phyloP scores from a whole-genome alignment of 2,888 invertebrate species.

The Callimorpha dominula region DNA sequence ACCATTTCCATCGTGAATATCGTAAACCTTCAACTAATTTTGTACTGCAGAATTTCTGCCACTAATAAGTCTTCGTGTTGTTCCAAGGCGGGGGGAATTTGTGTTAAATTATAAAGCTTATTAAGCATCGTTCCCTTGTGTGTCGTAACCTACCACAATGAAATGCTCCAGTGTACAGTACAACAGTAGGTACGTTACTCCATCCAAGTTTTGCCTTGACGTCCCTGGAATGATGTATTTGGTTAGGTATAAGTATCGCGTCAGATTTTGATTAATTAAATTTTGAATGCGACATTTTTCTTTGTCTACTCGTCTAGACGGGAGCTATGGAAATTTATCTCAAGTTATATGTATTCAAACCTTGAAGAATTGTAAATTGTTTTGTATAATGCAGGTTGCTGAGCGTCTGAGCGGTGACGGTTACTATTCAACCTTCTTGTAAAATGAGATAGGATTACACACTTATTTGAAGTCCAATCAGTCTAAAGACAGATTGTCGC shows the following conservation, averaged over 20 bases:
- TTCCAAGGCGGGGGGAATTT: slow-evolving; percentile 66
- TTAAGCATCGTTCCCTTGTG: slow-evolving; percentile 81
- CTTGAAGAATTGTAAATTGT: slow-evolving; percentile 27
- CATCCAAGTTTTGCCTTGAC: slow-evolving; percentile 59
- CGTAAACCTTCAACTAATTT: slow-evolving; percentile 64
- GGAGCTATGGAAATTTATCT: slow-evolving; percentile 32
- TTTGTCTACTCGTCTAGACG: slow-evolving; percentile 43
- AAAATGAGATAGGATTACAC: slow-evolving; percentile 2
- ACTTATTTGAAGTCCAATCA: neutral
- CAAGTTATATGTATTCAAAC: slow-evolving; percentile 38
- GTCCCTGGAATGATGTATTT: slow-evolving; percentile 65
- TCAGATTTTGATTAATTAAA: slow-evolving; percentile 67
- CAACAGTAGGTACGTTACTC: slow-evolving; percentile 39
- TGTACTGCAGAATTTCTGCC: slow-evolving; percentile 57
- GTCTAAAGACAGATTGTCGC: neutral
- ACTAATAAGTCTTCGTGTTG: slow-evolving; percentile 73
- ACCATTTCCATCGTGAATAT: slow-evolving; percentile 18
- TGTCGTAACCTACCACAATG: slow-evolving; percentile 76
- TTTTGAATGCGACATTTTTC: slow-evolving; percentile 53
- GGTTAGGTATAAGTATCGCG: slow-evolving; percentile 47
- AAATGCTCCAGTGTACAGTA: slow-evolving; percentile 61
- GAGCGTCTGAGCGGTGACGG: neutral
- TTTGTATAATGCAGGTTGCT: slow-evolving; percentile 21
- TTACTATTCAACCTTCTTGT: neutral
- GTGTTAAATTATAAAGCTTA: slow-evolving; percentile 83